Conservation (phyloP, 1,140 invertebrate genomes). For the Drosophila navojoa region DNA sequence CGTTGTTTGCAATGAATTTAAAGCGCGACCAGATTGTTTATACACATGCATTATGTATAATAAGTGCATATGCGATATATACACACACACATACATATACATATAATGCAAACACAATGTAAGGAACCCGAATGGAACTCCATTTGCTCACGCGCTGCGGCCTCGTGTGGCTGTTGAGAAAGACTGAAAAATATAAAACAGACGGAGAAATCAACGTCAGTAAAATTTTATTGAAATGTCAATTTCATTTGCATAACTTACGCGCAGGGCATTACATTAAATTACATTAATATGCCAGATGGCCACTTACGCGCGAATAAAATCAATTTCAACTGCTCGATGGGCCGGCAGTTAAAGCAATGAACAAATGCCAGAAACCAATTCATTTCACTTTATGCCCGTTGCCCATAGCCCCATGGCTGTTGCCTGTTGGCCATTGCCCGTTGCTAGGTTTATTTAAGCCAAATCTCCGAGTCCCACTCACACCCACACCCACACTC, state of each 20-base stretch:
- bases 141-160: slow-evolving; percentile 36
- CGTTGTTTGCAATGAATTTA: not conserved
- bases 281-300: slow-evolving; percentile 59
- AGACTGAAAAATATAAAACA: not conserved
- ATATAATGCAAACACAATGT: slow-evolving; percentile 1
- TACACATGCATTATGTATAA: not conserved
- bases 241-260: slow-evolving; percentile 68
- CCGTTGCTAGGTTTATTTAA: not conserved
- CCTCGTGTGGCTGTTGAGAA: slow-evolving; percentile 30
- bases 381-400: slow-evolving; percentile 29
- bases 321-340: slow-evolving; percentile 59
- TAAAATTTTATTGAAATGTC: slow-evolving; percentile 58
- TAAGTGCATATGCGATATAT: no score
- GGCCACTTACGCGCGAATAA: slow-evolving; percentile 58
- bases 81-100: not conserved
- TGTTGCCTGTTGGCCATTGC: not conserved
- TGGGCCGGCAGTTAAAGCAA: slow-evolving; percentile 41
- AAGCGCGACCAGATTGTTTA: slow-evolving; percentile 4
- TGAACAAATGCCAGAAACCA: slow-evolving; percentile 41
- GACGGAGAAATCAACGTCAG: slow-evolving; percentile 44
- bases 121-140: slow-evolving; percentile 34
- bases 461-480: not conserved
- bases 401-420: not conserved
- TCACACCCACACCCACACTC: not conserved
- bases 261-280: slow-evolving; percentile 25